Base-by-base conservation (phyloP, 2,113 vertebrate species). In the Oreochromis niloticus region DNA sequence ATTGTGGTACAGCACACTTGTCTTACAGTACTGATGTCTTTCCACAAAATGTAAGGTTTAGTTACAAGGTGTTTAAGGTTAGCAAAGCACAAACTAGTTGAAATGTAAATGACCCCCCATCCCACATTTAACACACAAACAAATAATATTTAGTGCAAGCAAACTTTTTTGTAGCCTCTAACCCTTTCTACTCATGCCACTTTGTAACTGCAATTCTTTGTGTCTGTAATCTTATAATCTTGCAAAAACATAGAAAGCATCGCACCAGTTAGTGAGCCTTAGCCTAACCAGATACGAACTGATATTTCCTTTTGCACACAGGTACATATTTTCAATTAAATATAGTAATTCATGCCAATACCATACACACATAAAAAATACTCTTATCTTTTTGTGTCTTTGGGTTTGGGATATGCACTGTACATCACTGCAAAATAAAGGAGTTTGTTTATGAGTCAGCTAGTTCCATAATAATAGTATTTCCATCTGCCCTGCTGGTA, bases 201-300 rank as follows among this genome's bases (percentile, higher is more conserved):
- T 56, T 56, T 56, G 54, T 56, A 0, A 24, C 54, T 56, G 11
- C 22, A 56, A 0, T 56, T 24, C 11, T 56, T 56, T 56, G 54
- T 56, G 7, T 56, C 54, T 7, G 3, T 55, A 55, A 24, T 24
- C 54, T 7, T 55, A 55, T 24, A 55, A 0, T 54, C 0, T 56
- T 56, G 54, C n/a, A 24, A 56, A 56, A 56, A 56, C 54, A 55
- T 12, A 24, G 54, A 1, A 56, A 56, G 22, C 6, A 0, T 7
- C 0, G 54, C 3, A 56, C 54, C 54, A 56, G 11, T 56, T 56
- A 13, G 1, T 56, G 7, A 0, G n/a, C 0, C 10, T 56, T 0
- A 0, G 54, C n/a, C n/a, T 56, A 13, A 0, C 54, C n/a, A 56
- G 54, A 56, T 24, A 24, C 6, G 0, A 56, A 0, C 54, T 56